Evolutionary conservation across 2,888 invertebrate species (phyloP).

Genomic region (Actias luna): DNA sequence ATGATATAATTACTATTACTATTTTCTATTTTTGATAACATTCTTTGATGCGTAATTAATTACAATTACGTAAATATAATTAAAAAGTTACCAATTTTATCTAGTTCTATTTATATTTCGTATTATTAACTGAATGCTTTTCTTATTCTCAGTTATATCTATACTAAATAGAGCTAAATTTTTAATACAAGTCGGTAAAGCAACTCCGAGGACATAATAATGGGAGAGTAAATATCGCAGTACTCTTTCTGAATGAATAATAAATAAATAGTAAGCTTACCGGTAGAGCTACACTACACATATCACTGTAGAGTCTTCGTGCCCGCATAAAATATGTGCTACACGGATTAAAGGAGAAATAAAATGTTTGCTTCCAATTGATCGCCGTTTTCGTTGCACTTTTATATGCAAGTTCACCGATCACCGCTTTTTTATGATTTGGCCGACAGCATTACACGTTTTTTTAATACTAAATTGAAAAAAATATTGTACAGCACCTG

Average conservation of each 20-base stretch:
- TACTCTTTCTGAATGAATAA: slow-evolving; percentile 73
- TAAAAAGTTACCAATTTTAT: too few species aligned
- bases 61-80: too few species aligned
- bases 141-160: slow-evolving; percentile 17
- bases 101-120: not conserved
- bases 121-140: not conserved
- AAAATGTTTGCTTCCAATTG: not conserved
- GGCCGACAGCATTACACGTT: not conserved
- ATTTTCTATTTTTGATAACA: too few species aligned
- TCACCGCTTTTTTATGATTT: not conserved
- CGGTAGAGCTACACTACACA: slow-evolving; percentile 50
- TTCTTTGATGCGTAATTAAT: too few species aligned
- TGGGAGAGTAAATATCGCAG: slow-evolving; percentile 75
- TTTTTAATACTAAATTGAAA: too few species aligned
- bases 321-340: not conserved
- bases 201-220: slow-evolving; percentile 65
- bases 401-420: not conserved
- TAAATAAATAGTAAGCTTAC: slow-evolving; percentile 62
- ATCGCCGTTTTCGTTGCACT: not conserved
- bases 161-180: slow-evolving; percentile 61
- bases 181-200: slow-evolving; percentile 64
- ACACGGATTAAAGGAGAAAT: not conserved
- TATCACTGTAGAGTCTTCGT: slow-evolving; percentile 20
- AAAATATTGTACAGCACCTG: too few species aligned
- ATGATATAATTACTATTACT: too few species aligned